Base-by-base conservation (phyloP, 2,888 invertebrate genomes). In the Atrina japonica region DNA sequence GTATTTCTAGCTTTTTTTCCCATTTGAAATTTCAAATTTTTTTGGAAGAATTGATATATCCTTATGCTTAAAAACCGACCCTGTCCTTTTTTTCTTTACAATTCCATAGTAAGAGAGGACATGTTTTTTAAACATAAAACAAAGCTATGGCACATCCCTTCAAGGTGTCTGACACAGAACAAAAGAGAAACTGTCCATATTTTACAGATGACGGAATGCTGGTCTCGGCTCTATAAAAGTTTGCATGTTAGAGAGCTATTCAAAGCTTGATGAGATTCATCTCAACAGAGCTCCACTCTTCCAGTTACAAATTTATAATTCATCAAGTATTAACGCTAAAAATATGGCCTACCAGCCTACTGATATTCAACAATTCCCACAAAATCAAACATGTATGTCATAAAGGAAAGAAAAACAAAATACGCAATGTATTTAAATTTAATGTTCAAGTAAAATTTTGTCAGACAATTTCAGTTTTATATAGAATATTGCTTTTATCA, bases 231-330 rank as follows among this genome's bases (percentile, higher is more conserved):
- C 14, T 14, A 52, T 25, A 52, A 52, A 52, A 52, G 52, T 52
- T 52, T 52, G 52, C 52, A 52, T 52, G 52, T 16, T 14, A 52
- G 52, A 52, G 25, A 25, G 27, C 18, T 25, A 52, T 52, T 52
- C 23, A 52, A 25, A 21, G 11, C 23, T 18, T 9, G 23, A 16
- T 25, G 52, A 21, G 52, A 52, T 52, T 25, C 16, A 52, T 25
- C 18, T 2, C 11, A 35, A 35, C 35, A 35, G 35, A 5, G 35
- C 35, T 35, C 21, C 52, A 52, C 23, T 25, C 23, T 52, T 52
- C 52, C 52, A 25, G 47, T 35, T 35, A 35, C 35, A 35, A 35
- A 35, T 35, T 35, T 35, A 35, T 35, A 35, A 35, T 35, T 35
- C 35, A 11, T 35, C 35, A 35, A 35, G 11, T 35, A 35, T 35